These are phyloP conservation scores for Trachelus troglodyta DNA, from an alignment of 2,888 invertebrate genomes.

Conservation along the genomic window DNA sequence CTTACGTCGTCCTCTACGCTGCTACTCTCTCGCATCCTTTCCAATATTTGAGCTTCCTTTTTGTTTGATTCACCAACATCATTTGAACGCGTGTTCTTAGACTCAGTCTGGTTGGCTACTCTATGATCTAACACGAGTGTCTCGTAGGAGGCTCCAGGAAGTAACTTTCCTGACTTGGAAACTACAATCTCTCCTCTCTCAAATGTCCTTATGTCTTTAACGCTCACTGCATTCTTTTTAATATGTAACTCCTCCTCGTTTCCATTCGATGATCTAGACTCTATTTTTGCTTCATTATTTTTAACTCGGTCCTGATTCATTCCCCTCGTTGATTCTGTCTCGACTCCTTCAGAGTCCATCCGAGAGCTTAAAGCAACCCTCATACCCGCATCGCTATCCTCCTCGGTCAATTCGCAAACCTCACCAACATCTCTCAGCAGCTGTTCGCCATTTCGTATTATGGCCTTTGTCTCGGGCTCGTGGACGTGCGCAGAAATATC, in stretches of 20 bases:
- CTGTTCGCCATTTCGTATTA: neutral
- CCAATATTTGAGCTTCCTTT: neutral
- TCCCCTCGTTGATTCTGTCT: neutral
- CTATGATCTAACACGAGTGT: conserved; percentile 24
- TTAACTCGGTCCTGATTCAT: conserved; percentile 9
- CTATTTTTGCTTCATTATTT: neutral
- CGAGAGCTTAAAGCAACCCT: conserved; percentile 65
- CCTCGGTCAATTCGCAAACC: conserved; percentile 57
- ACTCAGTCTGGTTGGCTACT: neutral
- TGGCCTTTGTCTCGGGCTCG: conserved; percentile 15
- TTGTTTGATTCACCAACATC: neutral
- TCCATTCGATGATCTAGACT: conserved; percentile 2
- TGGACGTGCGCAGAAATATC: conserved; percentile 4
- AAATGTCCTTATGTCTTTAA: conserved; percentile 48
- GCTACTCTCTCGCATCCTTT: conserved; percentile 6
- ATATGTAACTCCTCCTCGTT: conserved; percentile 21
- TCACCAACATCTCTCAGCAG: conserved; percentile 30
- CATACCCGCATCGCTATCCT: conserved; percentile 64
- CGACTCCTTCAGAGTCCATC: conserved; percentile 38
- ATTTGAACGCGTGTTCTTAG: neutral
- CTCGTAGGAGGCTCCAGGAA: conserved; percentile 47
- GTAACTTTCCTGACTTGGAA: conserved; percentile 55
- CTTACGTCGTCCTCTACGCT: conserved; percentile 10
- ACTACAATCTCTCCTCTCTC: conserved; percentile 61
- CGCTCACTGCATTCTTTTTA: conserved; percentile 35